A percentile compares a stretch with the other conserved stretches of the same genome.
These are phyloP conservation scores for Trachelus iudaicus DNA, from an alignment of 2,888 invertebrate species.

Conservation along the genomic window DNA sequence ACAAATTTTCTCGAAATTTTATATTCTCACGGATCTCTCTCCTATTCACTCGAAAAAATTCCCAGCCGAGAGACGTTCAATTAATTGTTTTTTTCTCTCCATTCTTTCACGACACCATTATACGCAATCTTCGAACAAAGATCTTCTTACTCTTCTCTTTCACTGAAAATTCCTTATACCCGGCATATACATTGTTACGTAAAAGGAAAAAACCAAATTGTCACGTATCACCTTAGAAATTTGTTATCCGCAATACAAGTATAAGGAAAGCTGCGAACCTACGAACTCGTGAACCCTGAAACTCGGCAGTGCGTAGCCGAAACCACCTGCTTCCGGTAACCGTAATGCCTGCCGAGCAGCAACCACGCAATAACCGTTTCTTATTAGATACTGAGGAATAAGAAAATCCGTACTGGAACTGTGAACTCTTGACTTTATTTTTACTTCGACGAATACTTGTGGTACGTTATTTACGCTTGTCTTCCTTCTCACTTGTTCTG, in stretches of 20 bases:
- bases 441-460: not conserved
- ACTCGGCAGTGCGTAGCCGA: slow-evolving; percentile 58
- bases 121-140: not conserved
- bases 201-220: not conserved
- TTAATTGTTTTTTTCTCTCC: not conserved
- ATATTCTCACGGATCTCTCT: not conserved
- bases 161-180: not conserved
- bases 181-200: not conserved
- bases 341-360: not conserved
- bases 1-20: not conserved
- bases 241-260: not conserved
- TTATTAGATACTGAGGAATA: not conserved
- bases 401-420: not conserved
- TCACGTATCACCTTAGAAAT: not conserved
- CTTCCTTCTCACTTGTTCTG: not conserved
- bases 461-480: not conserved
- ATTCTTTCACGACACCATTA: not conserved
- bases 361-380: not conserved
- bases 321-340: slow-evolving; percentile 60
- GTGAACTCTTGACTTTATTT: not conserved
- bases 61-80: not conserved
- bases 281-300: slow-evolving; percentile 12
- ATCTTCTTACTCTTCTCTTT: not conserved
- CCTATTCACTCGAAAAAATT: not conserved
- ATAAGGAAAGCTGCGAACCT: not conserved